Conservation (phyloP, 2,113 vertebrate genomes). For the Myotis lucifugus region DNA sequence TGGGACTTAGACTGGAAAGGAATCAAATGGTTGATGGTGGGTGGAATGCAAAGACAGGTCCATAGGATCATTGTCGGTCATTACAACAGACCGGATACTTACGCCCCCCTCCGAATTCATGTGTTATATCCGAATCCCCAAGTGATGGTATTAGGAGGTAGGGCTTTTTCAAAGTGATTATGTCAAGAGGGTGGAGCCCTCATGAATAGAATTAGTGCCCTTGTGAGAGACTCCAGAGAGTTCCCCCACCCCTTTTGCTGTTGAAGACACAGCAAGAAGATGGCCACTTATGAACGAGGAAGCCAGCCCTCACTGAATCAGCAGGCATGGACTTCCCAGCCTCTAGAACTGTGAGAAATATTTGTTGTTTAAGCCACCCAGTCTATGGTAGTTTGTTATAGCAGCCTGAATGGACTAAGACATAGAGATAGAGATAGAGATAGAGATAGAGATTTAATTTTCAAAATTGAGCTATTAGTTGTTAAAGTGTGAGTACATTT, state of each 20-base stretch:
- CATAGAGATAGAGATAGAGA: background rate
- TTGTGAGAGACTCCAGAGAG: background rate
- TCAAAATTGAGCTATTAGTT: no score
- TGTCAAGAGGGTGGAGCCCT: background rate
- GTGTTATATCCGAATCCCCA: background rate
- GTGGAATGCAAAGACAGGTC: background rate
- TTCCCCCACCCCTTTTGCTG: background rate
- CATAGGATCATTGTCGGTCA: background rate
- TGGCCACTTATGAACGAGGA: background rate
- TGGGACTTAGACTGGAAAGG: background rate
- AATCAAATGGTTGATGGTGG: accelerated
- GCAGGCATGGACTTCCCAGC: background rate
- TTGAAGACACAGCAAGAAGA: background rate
- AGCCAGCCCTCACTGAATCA: background rate
- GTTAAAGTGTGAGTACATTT: no score
- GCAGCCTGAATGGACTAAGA: background rate
- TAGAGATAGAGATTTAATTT: no score
- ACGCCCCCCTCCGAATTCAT: background rate
- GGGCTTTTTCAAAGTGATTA: background rate
- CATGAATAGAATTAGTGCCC: background rate
- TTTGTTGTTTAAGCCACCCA: background rate
- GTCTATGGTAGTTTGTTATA: background rate
- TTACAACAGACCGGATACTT: background rate
- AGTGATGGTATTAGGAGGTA: background rate
- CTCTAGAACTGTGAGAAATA: background rate